Evolutionary conservation across 2,888 invertebrate genomes (phyloP), one percentile per base, ranked within the genome.

Genomic region (Aphrophora alni): DNA sequence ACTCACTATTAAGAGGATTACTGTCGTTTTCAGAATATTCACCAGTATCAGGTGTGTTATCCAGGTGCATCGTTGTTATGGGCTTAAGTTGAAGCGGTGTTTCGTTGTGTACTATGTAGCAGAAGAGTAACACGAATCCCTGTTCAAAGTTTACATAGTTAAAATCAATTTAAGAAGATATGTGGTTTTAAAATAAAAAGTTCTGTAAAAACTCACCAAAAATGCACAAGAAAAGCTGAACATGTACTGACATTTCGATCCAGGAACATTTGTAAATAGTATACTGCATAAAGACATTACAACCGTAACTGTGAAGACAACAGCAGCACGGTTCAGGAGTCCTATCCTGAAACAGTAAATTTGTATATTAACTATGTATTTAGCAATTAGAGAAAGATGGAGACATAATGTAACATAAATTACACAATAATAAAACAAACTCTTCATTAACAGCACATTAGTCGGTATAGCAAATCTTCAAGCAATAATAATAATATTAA

Each of bases 161-260:
- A n/a, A n/a, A n/a, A n/a, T n/a, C n/a, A n/a, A n/a, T n/a, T n/a
- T n/a, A n/a, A n/a, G n/a, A n/a, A n/a, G n/a, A n/a, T n/a, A n/a
- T n/a, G n/a, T n/a, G n/a, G n/a, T n/a, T n/a, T n/a, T n/a, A 21
- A 73, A 24, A 44, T 38, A 24, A 38, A 80, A 38, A 21, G 25
- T 10, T 12, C 8, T 17, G 7, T 2, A 38, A 38, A 73, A 82
- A 89, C 91, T 91, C 88, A 93, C 93, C 90, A 93, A 87, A 83
- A 93, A 91, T 85, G 96, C 97, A 0, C 89, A 98, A 14, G 91
- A 93, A 17, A 92, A 93, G 78, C 89, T 98, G 75, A 90, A 95
- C 82, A 88, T 91, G 44, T 96, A 92, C 89, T 98, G 98, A 88
- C 91, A 92, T 25, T 91, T 89, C 84, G 90, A 88, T 84, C 91